phyloP scores from a whole-genome alignment of 2,113 vertebrate genomes.

The Callospermophilus lateralis region DNA sequence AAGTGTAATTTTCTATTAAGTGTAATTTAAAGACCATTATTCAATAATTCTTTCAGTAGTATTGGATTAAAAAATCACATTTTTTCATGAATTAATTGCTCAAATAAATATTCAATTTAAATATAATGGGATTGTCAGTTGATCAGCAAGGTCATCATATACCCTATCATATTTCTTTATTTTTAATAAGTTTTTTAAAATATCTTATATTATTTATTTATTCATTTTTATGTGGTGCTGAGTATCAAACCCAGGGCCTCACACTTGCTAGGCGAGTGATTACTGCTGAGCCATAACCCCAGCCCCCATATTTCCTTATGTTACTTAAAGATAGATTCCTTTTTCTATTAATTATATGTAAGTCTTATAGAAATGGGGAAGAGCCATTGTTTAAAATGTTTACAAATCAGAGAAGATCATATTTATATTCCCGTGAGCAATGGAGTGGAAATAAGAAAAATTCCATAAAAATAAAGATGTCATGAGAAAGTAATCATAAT shows the following conservation, averaged over 20 bases:
- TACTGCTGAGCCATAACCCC: too few species aligned
- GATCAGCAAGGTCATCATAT: constrained; percentile 68
- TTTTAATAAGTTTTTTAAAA: background rate
- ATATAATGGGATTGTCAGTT: constrained; percentile 74
- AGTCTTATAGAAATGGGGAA: constrained; percentile 10
- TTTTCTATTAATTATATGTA: constrained; percentile 74
- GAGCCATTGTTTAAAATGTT: constrained; percentile 24
- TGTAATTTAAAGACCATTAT: background rate
- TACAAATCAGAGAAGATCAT: background rate
- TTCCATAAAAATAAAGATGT: background rate
- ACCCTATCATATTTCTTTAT: constrained; percentile 45
- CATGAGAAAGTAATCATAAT: background rate
- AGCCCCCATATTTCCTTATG: constrained; percentile 31
- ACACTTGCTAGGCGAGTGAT: too few species aligned
- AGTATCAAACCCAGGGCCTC: too few species aligned
- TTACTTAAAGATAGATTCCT: constrained; percentile 48
- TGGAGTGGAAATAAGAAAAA: background rate
- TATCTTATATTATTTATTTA: too few species aligned
- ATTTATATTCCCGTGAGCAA: background rate
- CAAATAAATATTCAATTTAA: constrained; percentile 83
- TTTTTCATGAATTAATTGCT: constrained; percentile 78
- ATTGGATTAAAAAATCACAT: constrained; percentile 67
- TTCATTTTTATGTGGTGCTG: too few species aligned
- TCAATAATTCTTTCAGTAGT: constrained; percentile 75
- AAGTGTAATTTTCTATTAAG: constrained; percentile 49